Evolutionary conservation across 2,888 invertebrate genomes (phyloP), one percentile per base, ranked within the genome.

Genomic region (Ferrisia virgata): DNA sequence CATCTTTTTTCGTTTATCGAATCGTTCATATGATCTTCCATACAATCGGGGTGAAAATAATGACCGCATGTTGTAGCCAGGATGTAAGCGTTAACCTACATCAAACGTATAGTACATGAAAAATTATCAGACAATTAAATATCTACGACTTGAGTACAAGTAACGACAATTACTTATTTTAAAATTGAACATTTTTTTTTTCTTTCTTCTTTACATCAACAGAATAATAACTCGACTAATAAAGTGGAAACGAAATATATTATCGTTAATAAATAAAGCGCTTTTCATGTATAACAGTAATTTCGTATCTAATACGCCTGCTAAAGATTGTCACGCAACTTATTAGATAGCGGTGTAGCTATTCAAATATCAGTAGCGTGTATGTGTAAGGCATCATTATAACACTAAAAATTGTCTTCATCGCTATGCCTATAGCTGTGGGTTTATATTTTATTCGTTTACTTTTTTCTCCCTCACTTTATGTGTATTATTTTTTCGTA

Each of bases 31-130:
- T 80, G 80, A 53, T 80, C 80, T 33, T 47, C 53, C 31, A 80
- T 33, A 80, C 80, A 80, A 40, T 43, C 33, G 22, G 40, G 33
- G 43, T 80, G 80, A 47, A 80, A 43, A 53, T 80, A 80, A 53
- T 80, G 80, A 80, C 80, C 80, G 80, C 80, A 80, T 80, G 47
- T 53, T 47, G 53, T 53, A 80, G 47, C 80, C 33, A 80, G 33
- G 80, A 80, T 80, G 53, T 47, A 47, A 33, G 43, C 18, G 53
- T 80, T 80, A 11, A 33, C 53, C 80, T 80, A 43, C 15, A 15
- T 78, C 58, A 22, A 36, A 4, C 4, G n/a, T 18, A 18, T 18
- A 1, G 47, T 9, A 18, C n/a, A 47, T 18, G 13, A 40, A 40
- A 43, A 43, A 43, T 43, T 15, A 40, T 13, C 43, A 43, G 15